Evolutionary conservation across 1,140 invertebrate species (phyloP).

Genomic region (Drosophila auraria): DNA sequence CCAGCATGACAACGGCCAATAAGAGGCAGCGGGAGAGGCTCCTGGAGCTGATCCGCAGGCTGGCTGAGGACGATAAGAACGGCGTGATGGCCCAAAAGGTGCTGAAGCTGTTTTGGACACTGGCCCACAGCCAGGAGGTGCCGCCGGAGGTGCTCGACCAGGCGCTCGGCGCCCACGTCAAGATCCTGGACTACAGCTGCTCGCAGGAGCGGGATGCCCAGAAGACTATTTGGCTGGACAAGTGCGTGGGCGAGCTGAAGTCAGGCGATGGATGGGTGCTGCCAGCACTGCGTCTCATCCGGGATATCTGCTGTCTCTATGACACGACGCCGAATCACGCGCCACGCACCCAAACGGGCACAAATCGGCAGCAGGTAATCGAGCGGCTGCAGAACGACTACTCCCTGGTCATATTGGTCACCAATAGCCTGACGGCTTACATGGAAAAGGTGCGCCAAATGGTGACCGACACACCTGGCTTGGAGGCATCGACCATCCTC

Average conservation of each 20-base stretch:
- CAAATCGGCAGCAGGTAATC: conserved; percentile 92
- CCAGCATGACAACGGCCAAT: conserved; percentile 97
- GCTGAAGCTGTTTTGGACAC: conserved; percentile 98
- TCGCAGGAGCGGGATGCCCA: conserved; percentile 98
- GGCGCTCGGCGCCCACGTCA: conserved; percentile 96
- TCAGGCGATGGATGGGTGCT: conserved; percentile 94
- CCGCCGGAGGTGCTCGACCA: conserved; percentile 99
- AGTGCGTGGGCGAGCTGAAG: conserved; percentile 97
- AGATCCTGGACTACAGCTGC: conserved; percentile 99
- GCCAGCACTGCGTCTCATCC: conserved; percentile 97
- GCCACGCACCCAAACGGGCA: conserved; percentile 88
- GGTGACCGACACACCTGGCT: conserved; percentile 90
- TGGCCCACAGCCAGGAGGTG: conserved; percentile 98
- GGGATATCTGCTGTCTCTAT: conserved; percentile 97
- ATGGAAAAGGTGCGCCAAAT: conserved; percentile 93
- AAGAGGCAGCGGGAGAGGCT: conserved; percentile 98
- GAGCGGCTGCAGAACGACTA: conserved; percentile 96
- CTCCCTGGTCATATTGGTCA: conserved; percentile 96
- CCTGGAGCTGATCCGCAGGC: conserved; percentile 95
- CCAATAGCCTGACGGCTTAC: conserved; percentile 96
- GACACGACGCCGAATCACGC: conserved; percentile 91
- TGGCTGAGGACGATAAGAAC: conserved; percentile 99
- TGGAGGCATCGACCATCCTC: conserved; percentile 93
- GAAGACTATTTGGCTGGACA: conserved; percentile 97
- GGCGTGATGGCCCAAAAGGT: conserved; percentile 99